A percentile compares a stretch with the other conserved stretches of the same genome.
These are phyloP conservation scores for Agelas oroides DNA, from an alignment of 37 sponge, comb jelly and placozoan species.

Conservation along the genomic window DNA sequence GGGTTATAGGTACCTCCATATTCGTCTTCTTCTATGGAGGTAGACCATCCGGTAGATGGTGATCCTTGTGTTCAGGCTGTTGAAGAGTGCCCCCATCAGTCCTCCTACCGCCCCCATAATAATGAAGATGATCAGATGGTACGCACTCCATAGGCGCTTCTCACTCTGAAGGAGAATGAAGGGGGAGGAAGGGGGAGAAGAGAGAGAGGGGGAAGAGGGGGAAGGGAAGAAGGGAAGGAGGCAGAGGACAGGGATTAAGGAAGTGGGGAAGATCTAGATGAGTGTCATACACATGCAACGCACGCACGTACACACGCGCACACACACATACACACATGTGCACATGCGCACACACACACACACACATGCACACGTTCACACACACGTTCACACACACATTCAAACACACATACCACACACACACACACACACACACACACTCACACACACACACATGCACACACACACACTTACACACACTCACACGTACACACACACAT, in stretches of 20 bases:
- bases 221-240: neutral
- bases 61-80: constrained; percentile 83
- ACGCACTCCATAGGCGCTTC: constrained; percentile 63
- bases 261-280: too few relatives aligned
- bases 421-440: too few relatives aligned
- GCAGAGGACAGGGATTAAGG: too few relatives aligned
- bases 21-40: constrained; percentile 34
- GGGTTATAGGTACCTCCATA: neutral
- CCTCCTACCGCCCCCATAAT: constrained; percentile 92
- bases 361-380: too few relatives aligned
- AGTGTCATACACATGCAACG: too few relatives aligned
- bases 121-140: constrained; percentile 84
- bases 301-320: too few relatives aligned
- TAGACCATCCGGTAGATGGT: constrained; percentile 90
- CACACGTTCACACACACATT: too few relatives aligned
- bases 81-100: constrained; percentile 93
- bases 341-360: too few relatives aligned
- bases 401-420: too few relatives aligned
- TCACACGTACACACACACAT: neutral
- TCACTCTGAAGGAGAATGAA: neutral
- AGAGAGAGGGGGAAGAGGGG: neutral
- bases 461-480: constrained; percentile 20
- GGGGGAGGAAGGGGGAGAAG: neutral
- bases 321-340: too few relatives aligned
- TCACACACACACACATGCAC: neutral